A percentile compares a stretch with the other conserved stretches of the same genome.
These are phyloP conservation scores for Xerus inauris DNA, from an alignment of 2,113 vertebrate species.

Conservation along the genomic window DNA sequence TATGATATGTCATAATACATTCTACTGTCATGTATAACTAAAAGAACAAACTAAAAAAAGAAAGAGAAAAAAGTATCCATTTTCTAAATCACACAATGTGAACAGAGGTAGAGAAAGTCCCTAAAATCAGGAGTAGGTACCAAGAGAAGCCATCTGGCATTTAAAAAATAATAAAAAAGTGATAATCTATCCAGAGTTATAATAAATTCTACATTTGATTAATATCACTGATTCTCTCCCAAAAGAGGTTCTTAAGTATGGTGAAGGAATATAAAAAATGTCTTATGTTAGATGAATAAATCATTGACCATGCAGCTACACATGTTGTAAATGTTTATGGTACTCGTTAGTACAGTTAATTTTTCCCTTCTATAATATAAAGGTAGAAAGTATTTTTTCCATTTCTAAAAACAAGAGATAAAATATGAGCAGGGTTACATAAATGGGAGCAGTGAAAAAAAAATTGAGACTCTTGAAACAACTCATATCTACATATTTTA, in stretches of 20 bases:
- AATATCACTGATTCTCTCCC: neutral
- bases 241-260: neutral
- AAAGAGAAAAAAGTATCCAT: neutral
- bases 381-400: constrained; percentile 1
- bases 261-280: neutral
- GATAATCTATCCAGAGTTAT: neutral
- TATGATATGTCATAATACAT: too few species aligned
- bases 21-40: too few species aligned
- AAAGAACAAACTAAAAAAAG: too few species aligned
- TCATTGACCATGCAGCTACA: neutral
- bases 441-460: neutral
- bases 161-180: constrained; percentile 5
- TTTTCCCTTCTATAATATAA: constrained; percentile 22
- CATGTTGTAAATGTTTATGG: neutral
- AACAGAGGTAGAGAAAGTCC: neutral
- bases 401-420: constrained; percentile 47
- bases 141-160: neutral
- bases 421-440: constrained; percentile 9
- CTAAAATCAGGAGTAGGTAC: neutral
- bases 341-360: neutral
- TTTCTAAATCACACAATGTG: neutral
- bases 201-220: neutral
- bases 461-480: constrained; percentile 9
- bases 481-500: neutral
- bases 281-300: neutral